phyloP scores from a whole-genome alignment of 2,888 invertebrate species.

The Lepetodrilus schrolli region DNA sequence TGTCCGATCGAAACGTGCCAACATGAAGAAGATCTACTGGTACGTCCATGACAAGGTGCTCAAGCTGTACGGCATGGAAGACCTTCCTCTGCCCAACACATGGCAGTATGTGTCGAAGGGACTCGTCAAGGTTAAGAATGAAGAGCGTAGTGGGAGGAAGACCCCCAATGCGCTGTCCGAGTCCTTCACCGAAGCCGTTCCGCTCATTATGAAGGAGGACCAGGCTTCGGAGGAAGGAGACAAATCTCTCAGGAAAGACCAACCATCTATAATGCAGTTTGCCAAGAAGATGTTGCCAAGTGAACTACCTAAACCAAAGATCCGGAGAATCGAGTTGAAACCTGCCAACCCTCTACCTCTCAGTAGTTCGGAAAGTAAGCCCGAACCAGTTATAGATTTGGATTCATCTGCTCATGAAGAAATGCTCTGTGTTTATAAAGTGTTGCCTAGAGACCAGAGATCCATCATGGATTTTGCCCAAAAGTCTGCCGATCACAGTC shows the following conservation, averaged over 20 bases:
- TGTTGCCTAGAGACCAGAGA: constrained; percentile 29
- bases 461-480: constrained; percentile 40
- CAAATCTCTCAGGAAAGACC: constrained; percentile 38
- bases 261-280: constrained; percentile 48
- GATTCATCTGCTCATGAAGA: not conserved
- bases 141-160: constrained; percentile 28
- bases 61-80: constrained; percentile 77
- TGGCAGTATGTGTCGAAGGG: constrained; percentile 78
- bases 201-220: constrained; percentile 12
- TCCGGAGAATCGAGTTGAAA: constrained; percentile 28
- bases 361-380: not conserved
- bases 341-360: not conserved
- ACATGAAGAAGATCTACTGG: constrained; percentile 81
- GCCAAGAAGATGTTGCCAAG: constrained; percentile 37
- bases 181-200: not conserved
- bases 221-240: constrained; percentile 17
- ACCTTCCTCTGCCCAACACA: constrained; percentile 78
- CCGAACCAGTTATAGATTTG: not conserved
- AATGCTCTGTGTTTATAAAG: constrained; percentile 21
- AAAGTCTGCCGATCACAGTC: not conserved
- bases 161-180: constrained; percentile 34
- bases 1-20: constrained; percentile 79
- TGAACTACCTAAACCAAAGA: not conserved
- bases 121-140: constrained; percentile 34
- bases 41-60: constrained; percentile 79